Evolutionary conservation across 2,888 invertebrate species (phyloP), one percentile per base, ranked within the genome.

Genomic region (Eristalinus aeneus): DNA sequence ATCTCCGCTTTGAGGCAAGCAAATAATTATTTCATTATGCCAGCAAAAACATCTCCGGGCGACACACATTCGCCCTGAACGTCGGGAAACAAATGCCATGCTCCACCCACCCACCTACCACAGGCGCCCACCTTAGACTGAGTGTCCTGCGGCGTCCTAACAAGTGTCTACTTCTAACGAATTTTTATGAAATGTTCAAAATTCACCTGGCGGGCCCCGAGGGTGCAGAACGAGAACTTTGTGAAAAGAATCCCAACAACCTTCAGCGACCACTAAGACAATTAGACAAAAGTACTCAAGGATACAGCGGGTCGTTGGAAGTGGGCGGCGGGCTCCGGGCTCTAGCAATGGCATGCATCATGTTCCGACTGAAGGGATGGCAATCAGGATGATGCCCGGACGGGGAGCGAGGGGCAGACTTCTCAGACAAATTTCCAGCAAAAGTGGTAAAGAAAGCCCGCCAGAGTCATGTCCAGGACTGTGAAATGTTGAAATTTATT

Each of bases 21-120:
- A 71, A 75, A 61, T 79, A 84, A 83, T 79, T 76, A 84, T 63
- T 68, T 46, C 56, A 71, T 72, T 56, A 80, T 63, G 71, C 12
- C 67, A 75, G 16, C 27, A 72, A 79, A 16, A 75, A 46, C 65
- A 65, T 34, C 58, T 12, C 46, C 22, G n/a, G 46, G 60, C 39
- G 27, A 34, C 16, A 23, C 8, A 54, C 39, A 39, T n/a, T 4
- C 39, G n/a, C 39, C 5, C 2, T 27, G 27, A 5, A 27, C 27
- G 27, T 27, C 27, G 27, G 5, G 27, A 27, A 27, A 27, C 2
- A 46, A 58, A 20, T 32, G 22, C 27, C 32, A 56, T 74, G 64
- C 5, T 5, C 27, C 27, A n/a, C n/a, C 27, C 46, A 46, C 23
- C 39, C n/a, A n/a, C n/a, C n/a, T n/a, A n/a, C 36, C 23, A 53